Evolutionary conservation across 2,113 vertebrate species (phyloP).

Genomic region (Malaclemys terrapin): DNA sequence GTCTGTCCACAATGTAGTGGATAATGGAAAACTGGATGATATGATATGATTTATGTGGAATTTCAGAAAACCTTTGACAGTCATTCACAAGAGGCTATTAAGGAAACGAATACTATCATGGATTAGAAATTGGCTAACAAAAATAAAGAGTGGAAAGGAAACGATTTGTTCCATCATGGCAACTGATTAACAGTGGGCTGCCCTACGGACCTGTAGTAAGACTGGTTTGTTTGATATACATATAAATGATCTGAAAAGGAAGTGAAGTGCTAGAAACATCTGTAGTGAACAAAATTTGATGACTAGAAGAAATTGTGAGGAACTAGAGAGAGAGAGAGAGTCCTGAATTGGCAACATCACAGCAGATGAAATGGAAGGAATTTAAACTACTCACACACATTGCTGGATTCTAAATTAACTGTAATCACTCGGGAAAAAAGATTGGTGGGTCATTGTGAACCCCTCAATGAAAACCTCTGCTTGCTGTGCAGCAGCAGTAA

Average conservation of each 20-base stretch:
- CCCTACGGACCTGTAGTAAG: constrained; percentile 47
- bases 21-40: not conserved
- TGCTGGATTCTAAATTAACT: constrained; percentile 60
- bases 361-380: constrained; percentile 65
- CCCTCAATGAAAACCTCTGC: constrained; percentile 56
- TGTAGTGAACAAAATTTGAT: constrained; percentile 53
- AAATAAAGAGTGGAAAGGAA: constrained; percentile 72
- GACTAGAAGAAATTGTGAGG: constrained; percentile 45
- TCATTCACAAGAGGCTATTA: constrained; percentile 63
- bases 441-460: not conserved
- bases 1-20: not conserved
- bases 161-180: constrained; percentile 39
- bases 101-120: constrained; percentile 62
- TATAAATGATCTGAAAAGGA: constrained; percentile 71
- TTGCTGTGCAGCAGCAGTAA: constrained; percentile 7
- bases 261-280: constrained; percentile 38
- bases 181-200: constrained; percentile 34
- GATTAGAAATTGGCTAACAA: constrained; percentile 60
- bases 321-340: constrained; percentile 35
- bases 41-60: constrained; percentile 24
- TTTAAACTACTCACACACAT: not conserved
- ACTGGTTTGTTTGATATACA: constrained; percentile 54
- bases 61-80: constrained; percentile 60
- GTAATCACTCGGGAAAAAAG: constrained; percentile 33
- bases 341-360: constrained; percentile 45